Evolutionary conservation across 2,113 vertebrate species (phyloP).

Genomic region (Haliaeetus leucogaster): DNA sequence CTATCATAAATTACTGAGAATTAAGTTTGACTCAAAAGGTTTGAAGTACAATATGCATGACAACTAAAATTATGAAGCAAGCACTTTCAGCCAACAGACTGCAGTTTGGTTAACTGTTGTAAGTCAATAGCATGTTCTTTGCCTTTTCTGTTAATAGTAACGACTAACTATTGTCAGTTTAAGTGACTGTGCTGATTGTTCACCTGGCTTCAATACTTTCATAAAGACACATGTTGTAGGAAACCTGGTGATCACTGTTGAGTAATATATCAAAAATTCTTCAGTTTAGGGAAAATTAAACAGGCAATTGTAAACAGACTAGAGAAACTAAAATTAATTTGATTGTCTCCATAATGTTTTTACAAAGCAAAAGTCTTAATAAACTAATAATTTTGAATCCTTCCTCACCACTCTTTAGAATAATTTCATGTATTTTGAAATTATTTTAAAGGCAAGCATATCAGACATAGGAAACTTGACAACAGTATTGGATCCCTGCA

Average conservation of each 20-base stretch:
- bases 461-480: not conserved
- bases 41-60: not conserved
- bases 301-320: not conserved
- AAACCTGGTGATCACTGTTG: not conserved
- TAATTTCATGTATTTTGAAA: not conserved
- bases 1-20: not conserved
- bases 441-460: not conserved
- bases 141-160: not conserved
- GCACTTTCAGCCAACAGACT: not conserved
- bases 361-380: not conserved
- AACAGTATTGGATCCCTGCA: not conserved
- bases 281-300: not conserved
- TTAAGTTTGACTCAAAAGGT: not conserved
- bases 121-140: not conserved
- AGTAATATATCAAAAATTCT: not conserved
- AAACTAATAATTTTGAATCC: not conserved
- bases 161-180: not conserved
- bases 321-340: not conserved
- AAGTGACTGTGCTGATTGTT: not conserved
- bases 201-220: not conserved
- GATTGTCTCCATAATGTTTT: not conserved
- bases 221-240: not conserved
- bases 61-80: not conserved
- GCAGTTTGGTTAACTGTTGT: not conserved
- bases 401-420: not conserved